These are phyloP conservation scores for Drosophila athabasca DNA, from an alignment of 1,140 invertebrate genomes.

Conservation along the genomic window DNA sequence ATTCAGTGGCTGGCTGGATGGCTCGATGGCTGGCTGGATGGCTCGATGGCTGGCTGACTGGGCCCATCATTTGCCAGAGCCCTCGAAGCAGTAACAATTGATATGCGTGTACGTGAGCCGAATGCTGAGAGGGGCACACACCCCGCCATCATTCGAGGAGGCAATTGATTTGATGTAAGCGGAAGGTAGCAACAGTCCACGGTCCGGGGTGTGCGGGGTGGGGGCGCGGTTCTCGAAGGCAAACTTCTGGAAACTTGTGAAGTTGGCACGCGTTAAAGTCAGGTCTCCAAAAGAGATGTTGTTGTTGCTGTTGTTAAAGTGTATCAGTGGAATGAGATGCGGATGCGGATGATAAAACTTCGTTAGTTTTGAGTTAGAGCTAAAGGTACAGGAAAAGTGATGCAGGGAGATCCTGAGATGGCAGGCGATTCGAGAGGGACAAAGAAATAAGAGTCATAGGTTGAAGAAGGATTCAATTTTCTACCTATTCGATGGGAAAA, in stretches of 20 bases:
- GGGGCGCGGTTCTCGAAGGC: too few relatives aligned
- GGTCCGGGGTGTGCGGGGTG: too few relatives aligned
- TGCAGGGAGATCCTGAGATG: background rate
- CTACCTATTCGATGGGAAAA: too few relatives aligned
- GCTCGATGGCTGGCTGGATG: background rate
- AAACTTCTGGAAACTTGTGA: conserved; percentile 20
- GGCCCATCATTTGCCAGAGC: conserved; percentile 67
- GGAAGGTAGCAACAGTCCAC: conserved; percentile 26
- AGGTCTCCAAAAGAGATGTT: conserved; percentile 1
- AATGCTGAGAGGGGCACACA: conserved; percentile 13
- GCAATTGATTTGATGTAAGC: conserved; percentile 58
- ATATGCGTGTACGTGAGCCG: conserved; percentile 72
- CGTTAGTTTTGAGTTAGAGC: too few relatives aligned
- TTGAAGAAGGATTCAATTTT: too few relatives aligned
- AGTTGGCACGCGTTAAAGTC: conserved; percentile 25
- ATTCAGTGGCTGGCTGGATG: conserved; percentile 27
- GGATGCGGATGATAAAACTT: too few relatives aligned
- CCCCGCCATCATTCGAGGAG: conserved; percentile 13
- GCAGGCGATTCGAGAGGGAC: background rate
- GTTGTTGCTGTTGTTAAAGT: conserved; percentile 6
- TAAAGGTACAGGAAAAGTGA: too few relatives aligned
- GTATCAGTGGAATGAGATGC: conserved; percentile 2
- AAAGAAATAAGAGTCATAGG: too few relatives aligned
- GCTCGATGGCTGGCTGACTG: too few relatives aligned
- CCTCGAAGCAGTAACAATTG: conserved; percentile 73